These are phyloP conservation scores for Muntiacus muntjak DNA, from an alignment of 2,113 vertebrate species.

Conservation along the genomic window DNA sequence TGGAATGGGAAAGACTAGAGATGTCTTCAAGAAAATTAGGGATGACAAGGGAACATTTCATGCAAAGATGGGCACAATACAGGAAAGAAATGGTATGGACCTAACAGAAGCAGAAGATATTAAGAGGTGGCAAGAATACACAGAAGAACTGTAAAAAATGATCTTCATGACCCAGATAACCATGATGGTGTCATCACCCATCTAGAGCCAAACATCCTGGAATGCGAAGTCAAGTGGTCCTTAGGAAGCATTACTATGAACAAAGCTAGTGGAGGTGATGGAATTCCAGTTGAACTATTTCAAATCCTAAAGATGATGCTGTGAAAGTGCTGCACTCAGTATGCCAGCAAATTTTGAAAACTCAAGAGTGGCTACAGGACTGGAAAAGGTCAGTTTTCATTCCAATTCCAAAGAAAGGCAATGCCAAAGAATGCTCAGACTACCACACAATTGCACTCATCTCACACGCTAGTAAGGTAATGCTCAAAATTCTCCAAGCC, in stretches of 20 bases:
- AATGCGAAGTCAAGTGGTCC: no score
- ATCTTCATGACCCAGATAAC: no score
- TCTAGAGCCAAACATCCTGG: no score
- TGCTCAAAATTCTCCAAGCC: neutral
- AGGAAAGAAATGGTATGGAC: neutral
- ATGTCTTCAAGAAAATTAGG: neutral
- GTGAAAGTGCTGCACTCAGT: neutral
- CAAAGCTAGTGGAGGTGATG: neutral
- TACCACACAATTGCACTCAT: fast-evolving
- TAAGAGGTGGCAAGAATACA: neutral
- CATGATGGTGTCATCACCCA: no score
- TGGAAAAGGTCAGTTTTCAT: neutral
- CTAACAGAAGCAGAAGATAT: neutral
- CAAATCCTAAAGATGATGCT: neutral
- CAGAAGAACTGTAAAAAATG: neutral
- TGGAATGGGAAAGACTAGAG: neutral
- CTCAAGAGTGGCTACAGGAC: neutral
- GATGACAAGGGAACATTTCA: neutral
- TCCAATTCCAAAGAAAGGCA: neutral
- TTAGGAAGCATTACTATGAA: neutral
- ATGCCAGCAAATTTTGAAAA: neutral
- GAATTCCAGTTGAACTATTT: neutral
- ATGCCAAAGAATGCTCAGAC: neutral
- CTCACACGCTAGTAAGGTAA: neutral
- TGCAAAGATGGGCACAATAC: neutral